Conservation (phyloP, 1,140 invertebrate species). For the Hycleus phaleratus region DNA sequence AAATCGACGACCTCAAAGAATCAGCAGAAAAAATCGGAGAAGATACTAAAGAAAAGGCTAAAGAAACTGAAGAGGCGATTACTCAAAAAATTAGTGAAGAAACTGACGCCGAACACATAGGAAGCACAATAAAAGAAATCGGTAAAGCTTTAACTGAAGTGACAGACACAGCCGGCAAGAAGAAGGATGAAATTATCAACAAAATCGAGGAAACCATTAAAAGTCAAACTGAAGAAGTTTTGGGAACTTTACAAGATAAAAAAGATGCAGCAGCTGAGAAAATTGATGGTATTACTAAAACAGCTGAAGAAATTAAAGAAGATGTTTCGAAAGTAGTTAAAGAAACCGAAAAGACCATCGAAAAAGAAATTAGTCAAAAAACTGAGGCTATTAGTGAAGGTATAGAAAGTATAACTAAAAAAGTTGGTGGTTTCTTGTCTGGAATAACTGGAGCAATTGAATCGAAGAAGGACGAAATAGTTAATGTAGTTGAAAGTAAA, state of each 20-base stretch:
- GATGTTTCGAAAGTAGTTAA: background rate
- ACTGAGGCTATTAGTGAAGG: background rate
- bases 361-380: background rate
- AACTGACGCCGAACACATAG: background rate
- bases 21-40: background rate
- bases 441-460: background rate
- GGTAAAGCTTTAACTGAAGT: constrained; percentile 1
- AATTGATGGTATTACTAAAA: background rate
- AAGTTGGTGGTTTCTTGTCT: background rate
- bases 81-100: constrained; percentile 7
- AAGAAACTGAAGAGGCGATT: background rate
- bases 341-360: constrained; percentile 3
- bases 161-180: background rate
- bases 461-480: background rate
- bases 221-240: background rate
- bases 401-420: constrained; percentile 5
- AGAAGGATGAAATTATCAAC: background rate
- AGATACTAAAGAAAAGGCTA: background rate
- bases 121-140: too few species aligned
- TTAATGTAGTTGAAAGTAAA: background rate
- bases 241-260: background rate
- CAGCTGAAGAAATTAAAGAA: constrained; percentile 6
- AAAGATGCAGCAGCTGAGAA: too few species aligned
- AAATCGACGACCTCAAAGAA: background rate
- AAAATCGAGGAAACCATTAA: background rate